Evolutionary conservation across 2,797 vertebrate species (phyloP), one percentile per base, ranked within the genome.

Genomic region (Anomalospiza imberbis): DNA sequence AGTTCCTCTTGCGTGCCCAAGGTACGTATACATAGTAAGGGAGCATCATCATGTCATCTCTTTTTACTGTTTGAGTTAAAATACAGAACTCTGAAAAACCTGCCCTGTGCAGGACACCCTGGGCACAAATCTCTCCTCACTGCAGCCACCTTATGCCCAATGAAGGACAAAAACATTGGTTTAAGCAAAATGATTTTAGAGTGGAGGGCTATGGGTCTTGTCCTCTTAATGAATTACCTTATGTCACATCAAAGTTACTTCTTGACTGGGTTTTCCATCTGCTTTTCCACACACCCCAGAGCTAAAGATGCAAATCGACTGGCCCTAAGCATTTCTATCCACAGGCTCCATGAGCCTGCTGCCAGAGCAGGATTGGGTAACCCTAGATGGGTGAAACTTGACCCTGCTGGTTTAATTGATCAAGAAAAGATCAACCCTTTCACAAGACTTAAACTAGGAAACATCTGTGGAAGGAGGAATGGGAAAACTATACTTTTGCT

Each of bases 151-250:
- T 83, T 24, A 57, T 9, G 61, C 65, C 36, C 32, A 32, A 24
- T 15, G 45, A 45, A 71, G n/a, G 50, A 74, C 28, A 60, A 88
- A 93, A 85, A 12, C 0, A 0, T 2, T 0, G 0, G 8, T 81
- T 76, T 40, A 79, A 89, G 68, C 9, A 36, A 58, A 78, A 70
- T n/a, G 0, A 61, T 57, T 60, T 93, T 44, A 61, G 22, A 80
- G 50, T 74, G 19, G 10, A 88, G 6, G 10, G 32, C 42, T 60
- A 17, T 3, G 25, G 25, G 42, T 53, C 32, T 61, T 48, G n/a
- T 22, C 44, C 38, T 80, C 47, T 51, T 70, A 48, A 73, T 57
- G 12, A 73, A 53, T 45, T 61, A 68, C 31, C 28, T 85, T 34
- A 44, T 16, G 25, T 55, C 61, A 74, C 31, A 76, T 53, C 48